Base-by-base conservation (phyloP, 2,113 vertebrate species). In the Catharus minimus region DNA sequence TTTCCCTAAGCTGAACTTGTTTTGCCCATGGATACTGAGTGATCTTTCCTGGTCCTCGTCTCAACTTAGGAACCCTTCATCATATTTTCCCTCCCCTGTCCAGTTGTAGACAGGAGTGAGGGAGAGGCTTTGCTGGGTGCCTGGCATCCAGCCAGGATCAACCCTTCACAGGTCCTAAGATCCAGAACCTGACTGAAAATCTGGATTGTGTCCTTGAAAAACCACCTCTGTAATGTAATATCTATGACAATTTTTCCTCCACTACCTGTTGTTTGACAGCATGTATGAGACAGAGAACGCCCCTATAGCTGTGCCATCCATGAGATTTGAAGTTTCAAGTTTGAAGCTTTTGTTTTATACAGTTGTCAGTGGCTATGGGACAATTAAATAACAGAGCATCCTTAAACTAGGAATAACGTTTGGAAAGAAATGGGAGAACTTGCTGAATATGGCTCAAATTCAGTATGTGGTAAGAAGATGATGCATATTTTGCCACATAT, bases 211-310 rank as follows among this genome's bases (percentile, higher is more conserved):
- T 38, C 30, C 56, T 77, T 73, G 60, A 82, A 77, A 80, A 83
- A 15, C 0, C 5, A 30, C 0, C 21, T 78, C 28, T 47, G 5
- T 23, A 41, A 55, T 41, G 2, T 43, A 15, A 4, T 78, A 4
- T 36, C 5, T 15, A 15, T 26, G 8, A 46, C 0, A 0, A 5
- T 14, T 74, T 71, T 41, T 3, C 8, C 36, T 3, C 4, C 3
- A 15, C 7, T 53, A 8, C 5, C 3, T n/a, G 7, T 47, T 44
- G 8, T 9, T 72, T 13, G 6, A 14, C 6, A 47, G 24, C 7
- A 13, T 24, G 10, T 11, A 19, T 1, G 7, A 78, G 38, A 26
- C 4, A 56, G 1, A 26, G 13, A 65, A 50, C 8, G 47, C 22
- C 27, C 36, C 43, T 56, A 28, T 7, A 52, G 10, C 27, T 27